Conservation (phyloP, 2,888 invertebrate genomes). For the Pyralis farinalis region DNA sequence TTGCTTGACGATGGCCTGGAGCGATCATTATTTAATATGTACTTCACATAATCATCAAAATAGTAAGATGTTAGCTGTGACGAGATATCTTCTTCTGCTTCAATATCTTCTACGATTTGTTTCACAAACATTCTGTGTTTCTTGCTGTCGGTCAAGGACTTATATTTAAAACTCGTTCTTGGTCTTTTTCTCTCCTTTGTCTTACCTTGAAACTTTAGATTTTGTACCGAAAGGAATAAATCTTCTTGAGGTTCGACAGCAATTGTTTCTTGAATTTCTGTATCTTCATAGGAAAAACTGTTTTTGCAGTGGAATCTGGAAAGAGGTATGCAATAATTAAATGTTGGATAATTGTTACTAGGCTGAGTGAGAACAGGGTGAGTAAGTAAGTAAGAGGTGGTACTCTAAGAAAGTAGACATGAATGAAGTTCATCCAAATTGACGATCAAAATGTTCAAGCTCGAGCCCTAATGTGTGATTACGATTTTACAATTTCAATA, state of each 20-base stretch:
- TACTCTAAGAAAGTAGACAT: too few relatives aligned
- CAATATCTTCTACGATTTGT: constrained; percentile 45
- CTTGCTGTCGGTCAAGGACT: constrained; percentile 37
- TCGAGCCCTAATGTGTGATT: too few relatives aligned
- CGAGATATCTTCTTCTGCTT: constrained; percentile 38
- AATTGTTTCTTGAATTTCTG: constrained; percentile 24
- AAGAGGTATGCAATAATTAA: constrained; percentile 1
- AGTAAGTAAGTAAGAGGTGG: too few relatives aligned
- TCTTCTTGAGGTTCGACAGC: constrained; percentile 36
- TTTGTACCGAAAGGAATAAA: constrained; percentile 63
- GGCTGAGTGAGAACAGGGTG: too few relatives aligned
- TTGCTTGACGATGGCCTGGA: constrained; percentile 57
- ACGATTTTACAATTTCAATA: too few relatives aligned
- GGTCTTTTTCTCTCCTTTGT: constrained; percentile 42
- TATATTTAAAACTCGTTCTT: constrained; percentile 63
- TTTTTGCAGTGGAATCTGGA: constrained; percentile 48
- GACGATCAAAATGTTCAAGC: too few relatives aligned
- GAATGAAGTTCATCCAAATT: too few relatives aligned
- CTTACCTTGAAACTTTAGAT: constrained; percentile 59
- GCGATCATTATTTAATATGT: constrained; percentile 47
- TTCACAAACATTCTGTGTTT: constrained; percentile 70
- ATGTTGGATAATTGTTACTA: too few relatives aligned
- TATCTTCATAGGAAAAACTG: constrained; percentile 19
- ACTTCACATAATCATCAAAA: constrained; percentile 64
- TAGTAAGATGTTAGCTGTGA: constrained; percentile 58